These are phyloP conservation scores for Penaeus japonicus DNA, from an alignment of 1,140 invertebrate genomes.

Conservation along the genomic window DNA sequence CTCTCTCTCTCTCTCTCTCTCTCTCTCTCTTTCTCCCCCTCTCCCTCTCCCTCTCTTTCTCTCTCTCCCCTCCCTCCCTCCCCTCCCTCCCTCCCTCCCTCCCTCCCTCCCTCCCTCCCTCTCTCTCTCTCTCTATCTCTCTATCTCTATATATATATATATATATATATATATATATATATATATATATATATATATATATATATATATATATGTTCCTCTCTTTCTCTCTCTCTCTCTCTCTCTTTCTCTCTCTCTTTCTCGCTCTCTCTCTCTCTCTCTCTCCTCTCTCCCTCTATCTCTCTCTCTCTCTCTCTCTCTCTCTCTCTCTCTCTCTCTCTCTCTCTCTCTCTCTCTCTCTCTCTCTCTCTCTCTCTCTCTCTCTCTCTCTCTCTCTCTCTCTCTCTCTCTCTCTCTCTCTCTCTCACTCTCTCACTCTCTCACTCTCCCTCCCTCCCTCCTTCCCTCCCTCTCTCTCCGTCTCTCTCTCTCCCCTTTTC, in stretches of 20 bases:
- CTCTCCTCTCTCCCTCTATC: background rate
- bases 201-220: background rate
- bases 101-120: background rate
- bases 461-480: too few relatives aligned
- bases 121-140: background rate
- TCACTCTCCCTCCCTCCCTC: background rate
- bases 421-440: background rate
- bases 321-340: background rate
- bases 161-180: background rate
- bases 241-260: conserved; percentile 7
- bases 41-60: background rate
- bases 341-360: background rate
- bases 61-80: background rate
- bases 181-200: background rate
- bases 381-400: background rate
- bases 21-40: background rate
- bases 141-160: background rate
- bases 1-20: background rate
- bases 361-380: too few relatives aligned
- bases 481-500: background rate
- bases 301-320: background rate
- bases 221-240: conserved; percentile 10
- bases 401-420: background rate
- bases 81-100: background rate
- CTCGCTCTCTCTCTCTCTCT: background rate